Base-by-base conservation (phyloP, 2,888 invertebrate genomes). In the Ophion ellenae region DNA sequence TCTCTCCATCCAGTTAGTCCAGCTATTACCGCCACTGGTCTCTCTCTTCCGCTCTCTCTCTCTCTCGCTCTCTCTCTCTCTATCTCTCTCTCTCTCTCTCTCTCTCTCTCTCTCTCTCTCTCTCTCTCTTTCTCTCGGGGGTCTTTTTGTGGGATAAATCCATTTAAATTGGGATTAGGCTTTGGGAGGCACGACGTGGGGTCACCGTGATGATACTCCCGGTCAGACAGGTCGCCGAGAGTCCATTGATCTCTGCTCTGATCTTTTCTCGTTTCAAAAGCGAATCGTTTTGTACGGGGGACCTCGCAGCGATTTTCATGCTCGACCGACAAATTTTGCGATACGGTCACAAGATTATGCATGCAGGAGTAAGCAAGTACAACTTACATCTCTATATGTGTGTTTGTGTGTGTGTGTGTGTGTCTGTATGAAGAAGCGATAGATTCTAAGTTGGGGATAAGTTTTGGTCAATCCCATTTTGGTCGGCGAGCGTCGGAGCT, bases 91-190 rank as follows among this genome's bases (percentile, higher is more conserved):
- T 36, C 24, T 47, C 24, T 61, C 57, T 66, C 40, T 32, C 40
- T 75, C 69, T 78, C 67, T 45, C 32, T 61, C 67, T 74, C 59
- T 47, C 66, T 45, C 61, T 83, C 53, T 61, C n/a, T 61, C 53
- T 53, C 36, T 64, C 64, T 36, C 61, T 36, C 24, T 47, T n/a
- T 71, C 67, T 14, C 73, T 69, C 40, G 45, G 45, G 20, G 5
- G 67, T 82, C 47, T 79, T 81, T 87, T 89, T 90, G 88, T 90
- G 85, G 83, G 53, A 87, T 64, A 74, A 90, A 91, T 89, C 90
- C 89, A 91, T 91, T 91, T 91, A 90, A 91, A 91, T 91, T 90
- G 89, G 90, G 91, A 90, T 91, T 91, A 91, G 88, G 87, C 59
- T 81, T 81, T 63, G 76, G 77, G 24, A 71, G 69, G 63, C 80